Evolutionary conservation across 2,888 invertebrate genomes (phyloP), one percentile per base, ranked within the genome.

Genomic region (Thereva unica): DNA sequence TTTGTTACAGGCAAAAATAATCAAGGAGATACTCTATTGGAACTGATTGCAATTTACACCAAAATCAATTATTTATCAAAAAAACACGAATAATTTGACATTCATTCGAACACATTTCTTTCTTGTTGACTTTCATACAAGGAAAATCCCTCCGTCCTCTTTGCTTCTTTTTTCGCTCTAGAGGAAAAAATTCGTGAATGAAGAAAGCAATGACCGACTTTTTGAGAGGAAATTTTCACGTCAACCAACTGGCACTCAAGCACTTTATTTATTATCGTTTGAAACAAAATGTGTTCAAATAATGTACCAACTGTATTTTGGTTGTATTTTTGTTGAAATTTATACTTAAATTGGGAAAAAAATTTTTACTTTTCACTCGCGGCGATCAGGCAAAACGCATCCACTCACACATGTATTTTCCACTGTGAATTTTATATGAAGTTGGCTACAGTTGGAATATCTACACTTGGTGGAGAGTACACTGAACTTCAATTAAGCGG

Each of bases 371-470:
- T 80, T 80, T 81, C 81, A 82, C 82, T 83, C 84, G 83, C 84
- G 84, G 84, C 85, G 85, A 84, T 85, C 85, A 83, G 83, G 83
- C 83, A 83, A 85, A 71, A 71, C 69, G 68, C 71, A 85, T 83
- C 82, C 83, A 84, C 84, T 84, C 83, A 85, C 84, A 78, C 79
- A 72, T 82, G 82, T 69, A 70, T 63, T 63, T 67, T 23, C 23
- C 23, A 67, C 67, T 67, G 66, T 69, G 41, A 59, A 64, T 53
- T 64, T 64, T 44, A 64, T 53, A 44, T 53, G 35, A 64, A 64
- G 64, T 44, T 64, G 42, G 53, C 42, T 23, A 5, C 64, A 53
- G 44, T 63, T 52, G 6, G n/a, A 35, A 9, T 47, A 34, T 47
- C 57, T 44, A 44, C 9, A 5, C 12, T 12, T 6, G 38, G 23